Conservation (phyloP, 2,888 invertebrate species). For the Labia minor region DNA sequence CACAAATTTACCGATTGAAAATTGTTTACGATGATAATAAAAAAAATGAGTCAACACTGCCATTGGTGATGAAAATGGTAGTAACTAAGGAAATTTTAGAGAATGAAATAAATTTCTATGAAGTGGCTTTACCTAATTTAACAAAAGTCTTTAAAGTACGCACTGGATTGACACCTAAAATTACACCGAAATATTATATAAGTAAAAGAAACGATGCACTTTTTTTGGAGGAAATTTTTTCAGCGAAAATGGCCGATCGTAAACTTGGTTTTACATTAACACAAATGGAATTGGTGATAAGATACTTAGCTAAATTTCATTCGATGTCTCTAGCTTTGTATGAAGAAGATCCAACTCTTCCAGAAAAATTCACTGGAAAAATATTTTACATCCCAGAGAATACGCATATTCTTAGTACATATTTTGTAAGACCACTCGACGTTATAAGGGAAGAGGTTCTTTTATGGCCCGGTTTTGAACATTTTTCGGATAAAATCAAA, state of each 20-base stretch:
- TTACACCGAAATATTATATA: not conserved
- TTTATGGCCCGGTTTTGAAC: slow-evolving; percentile 19
- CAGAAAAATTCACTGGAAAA: not conserved
- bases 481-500: slow-evolving; percentile 17
- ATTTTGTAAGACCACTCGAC: not conserved
- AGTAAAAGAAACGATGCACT: not conserved
- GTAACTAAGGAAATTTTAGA: too few species aligned
- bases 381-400: slow-evolving; percentile 18
- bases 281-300: slow-evolving; percentile 19
- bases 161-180: not conserved
- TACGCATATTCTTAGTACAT: not conserved
- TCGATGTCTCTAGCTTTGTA: slow-evolving; percentile 18
- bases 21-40: not conserved
- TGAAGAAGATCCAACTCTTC: slow-evolving; percentile 15
- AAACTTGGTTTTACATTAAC: slow-evolving; percentile 14
- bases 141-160: not conserved
- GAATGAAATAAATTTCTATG: not conserved
- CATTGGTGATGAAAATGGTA: not conserved
- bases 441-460: slow-evolving; percentile 5
- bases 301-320: slow-evolving; percentile 20
- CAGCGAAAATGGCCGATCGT: not conserved
- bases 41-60: too few species aligned
- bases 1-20: not conserved
- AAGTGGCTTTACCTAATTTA: not conserved
- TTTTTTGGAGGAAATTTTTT: not conserved